phyloP scores from a whole-genome alignment of 2,113 vertebrate genomes.

The Salvelinus fontinalis region DNA sequence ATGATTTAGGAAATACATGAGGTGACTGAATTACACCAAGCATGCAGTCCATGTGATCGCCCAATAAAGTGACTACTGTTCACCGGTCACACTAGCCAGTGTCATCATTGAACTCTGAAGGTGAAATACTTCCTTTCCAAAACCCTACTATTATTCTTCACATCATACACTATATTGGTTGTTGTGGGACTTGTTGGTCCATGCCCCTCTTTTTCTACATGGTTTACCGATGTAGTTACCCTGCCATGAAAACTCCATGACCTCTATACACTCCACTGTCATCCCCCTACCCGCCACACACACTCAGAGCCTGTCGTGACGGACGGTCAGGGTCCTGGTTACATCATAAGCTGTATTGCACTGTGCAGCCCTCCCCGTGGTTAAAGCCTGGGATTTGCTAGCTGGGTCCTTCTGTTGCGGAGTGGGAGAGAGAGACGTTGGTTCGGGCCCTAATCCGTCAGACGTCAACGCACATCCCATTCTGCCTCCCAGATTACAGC shows the following conservation, averaged over 20 bases:
- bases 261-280: conserved; percentile 36
- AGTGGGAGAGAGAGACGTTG: conserved; percentile 43
- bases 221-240: conserved; percentile 6
- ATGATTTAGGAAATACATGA: neutral
- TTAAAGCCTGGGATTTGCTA: conserved; percentile 75
- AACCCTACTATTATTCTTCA: neutral
- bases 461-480: conserved; percentile 57
- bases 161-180: neutral
- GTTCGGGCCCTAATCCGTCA: conserved; percentile 66
- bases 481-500: conserved; percentile 69
- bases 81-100: conserved; percentile 26
- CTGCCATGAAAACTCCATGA: conserved; percentile 39
- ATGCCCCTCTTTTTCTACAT: neutral
- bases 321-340: conserved; percentile 63
- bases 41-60: conserved; percentile 31
- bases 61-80: conserved; percentile 68
- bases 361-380: conserved; percentile 52
- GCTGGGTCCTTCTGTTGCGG: conserved; percentile 71
- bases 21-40: conserved; percentile 40
- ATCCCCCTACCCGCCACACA: conserved; percentile 11
- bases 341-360: conserved; percentile 71
- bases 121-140: neutral
- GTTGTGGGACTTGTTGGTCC: neutral
- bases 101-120: neutral
- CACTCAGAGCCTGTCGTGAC: conserved; percentile 48